Percentiles rank a stretch among this genome's conserved stretches.
These are phyloP conservation scores for Copsychus sechellarum DNA, from an alignment of 2,113 vertebrate species.

Conservation along the genomic window DNA sequence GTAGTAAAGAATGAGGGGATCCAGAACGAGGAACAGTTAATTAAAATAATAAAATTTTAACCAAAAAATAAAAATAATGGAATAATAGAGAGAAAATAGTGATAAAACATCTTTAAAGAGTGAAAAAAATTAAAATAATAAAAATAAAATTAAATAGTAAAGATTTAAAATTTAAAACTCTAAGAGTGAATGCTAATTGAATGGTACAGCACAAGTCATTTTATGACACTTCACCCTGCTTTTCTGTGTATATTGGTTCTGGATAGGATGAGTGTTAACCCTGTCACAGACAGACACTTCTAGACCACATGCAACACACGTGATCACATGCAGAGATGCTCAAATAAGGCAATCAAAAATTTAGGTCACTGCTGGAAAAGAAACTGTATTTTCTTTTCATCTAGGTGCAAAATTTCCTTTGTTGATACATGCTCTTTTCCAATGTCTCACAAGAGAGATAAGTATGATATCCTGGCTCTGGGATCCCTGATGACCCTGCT, in stretches of 20 bases:
- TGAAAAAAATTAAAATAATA: background rate
- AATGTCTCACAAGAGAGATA: background rate
- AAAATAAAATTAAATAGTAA: background rate
- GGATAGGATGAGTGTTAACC: background rate
- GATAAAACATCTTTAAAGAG: background rate
- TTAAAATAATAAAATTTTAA: background rate
- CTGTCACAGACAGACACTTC: background rate
- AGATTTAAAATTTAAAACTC: background rate
- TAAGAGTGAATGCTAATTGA: background rate
- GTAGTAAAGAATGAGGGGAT: background rate
- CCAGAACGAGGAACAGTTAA: background rate
- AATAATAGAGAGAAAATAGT: background rate
- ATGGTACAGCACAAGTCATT: background rate
- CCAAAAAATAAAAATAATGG: accelerated
- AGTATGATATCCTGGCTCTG: background rate
- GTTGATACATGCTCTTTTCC: background rate
- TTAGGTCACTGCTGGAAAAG: background rate
- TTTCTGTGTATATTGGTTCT: background rate
- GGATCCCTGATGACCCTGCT: background rate
- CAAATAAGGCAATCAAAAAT: background rate
- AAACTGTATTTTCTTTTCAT: background rate
- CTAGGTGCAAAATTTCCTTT: background rate
- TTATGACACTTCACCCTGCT: background rate
- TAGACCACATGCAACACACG: background rate
- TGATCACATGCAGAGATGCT: background rate